Base-by-base conservation (phyloP, 2,797 vertebrate species). In the Brotogeris chrysoptera region DNA sequence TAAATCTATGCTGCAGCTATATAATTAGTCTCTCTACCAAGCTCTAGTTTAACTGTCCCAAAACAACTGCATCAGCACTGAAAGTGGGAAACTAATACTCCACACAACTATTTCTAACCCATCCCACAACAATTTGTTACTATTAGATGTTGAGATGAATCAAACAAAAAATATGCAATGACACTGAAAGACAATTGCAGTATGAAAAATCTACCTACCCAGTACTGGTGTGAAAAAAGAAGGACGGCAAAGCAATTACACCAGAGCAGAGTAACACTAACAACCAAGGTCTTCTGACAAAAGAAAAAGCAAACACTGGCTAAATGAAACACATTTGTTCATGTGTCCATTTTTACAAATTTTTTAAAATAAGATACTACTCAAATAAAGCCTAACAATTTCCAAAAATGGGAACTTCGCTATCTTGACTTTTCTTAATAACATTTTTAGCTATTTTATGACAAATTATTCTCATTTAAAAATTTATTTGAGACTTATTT, bases 401-500 rank as follows among this genome's bases (percentile, higher is more conserved):
- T 10, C 20, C 4, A 16, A 43, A 41, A 68, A 65, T 4, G 11
- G 46, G 25, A 85, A 81, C 24, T 86, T n/a, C 25, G 41, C 71
- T 39, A 64, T 49, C 71, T 68, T 78, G 39, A 68, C 8, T 89
- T 82, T 60, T 87, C 32, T 52, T 83, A 80, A 63, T 23, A 83
- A 68, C 2, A 16, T n/a, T 83, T 95, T 82, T 57, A 74, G 57
- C 24, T 74, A 21, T 74, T 88, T 91, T 61, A 88, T 38, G 41
- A 66, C 52, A 92, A 92, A 93, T 47, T 1, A 49, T 16, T 19
- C 24, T 65, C 38, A 68, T n/a, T 53, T 65, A 61, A 63, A 90
- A 85, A 93, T 49, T 6, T 61, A 80, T 61, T 46, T 80, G 49
- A 83, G 57, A 80, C 57, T 80, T 52, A 60, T 61, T 89, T 87